Base-by-base conservation (phyloP, 2,888 invertebrate genomes). In the Volucella inflata region DNA sequence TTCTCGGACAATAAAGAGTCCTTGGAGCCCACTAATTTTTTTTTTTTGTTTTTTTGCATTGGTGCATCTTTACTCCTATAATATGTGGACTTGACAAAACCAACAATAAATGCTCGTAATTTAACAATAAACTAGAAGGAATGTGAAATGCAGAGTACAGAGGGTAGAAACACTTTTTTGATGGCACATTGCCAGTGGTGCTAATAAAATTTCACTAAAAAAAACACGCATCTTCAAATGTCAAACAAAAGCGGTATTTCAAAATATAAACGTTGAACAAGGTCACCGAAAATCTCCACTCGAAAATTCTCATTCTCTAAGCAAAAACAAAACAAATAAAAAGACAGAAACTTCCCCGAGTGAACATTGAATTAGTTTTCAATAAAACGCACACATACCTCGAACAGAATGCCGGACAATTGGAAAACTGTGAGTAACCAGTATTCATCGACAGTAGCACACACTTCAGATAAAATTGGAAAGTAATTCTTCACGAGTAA, bases 351-450 rank as follows among this genome's bases (percentile, higher is more conserved):
- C 60, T 62, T 16, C 46, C 40, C 36, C 44, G 17, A 38, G 51
- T 12, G 11, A 65, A 75, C 6, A 75, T 68, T 68, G 70, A 78
- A 71, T 78, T 78, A 71, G 64, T 78, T 62, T 78, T 48, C 42
- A 62, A 64, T 78, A 78, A 57, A 8, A 57, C 30, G 30, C 40
- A 62, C 75, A 76, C 81, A 50, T 64, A 72, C 72, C 72, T 75
- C 59, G 46, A 17, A 60, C 38, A 21, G 17, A 68, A 55, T 44
- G n/a, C 42, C 57, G 59, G 36, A 67, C 16, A 84, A 55, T 57
- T 55, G 42, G 62, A 21, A 36, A 77, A 11, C 40, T 51, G 12
- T 64, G 62, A 64, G 51, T 16, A 48, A 48, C 44, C 17, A 72
- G 16, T 67, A 67, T 60, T 72, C 65, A 53, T 67, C 17, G 36